Base-by-base conservation (phyloP, 2,113 vertebrate species). In the Scytalopus superciliaris region DNA sequence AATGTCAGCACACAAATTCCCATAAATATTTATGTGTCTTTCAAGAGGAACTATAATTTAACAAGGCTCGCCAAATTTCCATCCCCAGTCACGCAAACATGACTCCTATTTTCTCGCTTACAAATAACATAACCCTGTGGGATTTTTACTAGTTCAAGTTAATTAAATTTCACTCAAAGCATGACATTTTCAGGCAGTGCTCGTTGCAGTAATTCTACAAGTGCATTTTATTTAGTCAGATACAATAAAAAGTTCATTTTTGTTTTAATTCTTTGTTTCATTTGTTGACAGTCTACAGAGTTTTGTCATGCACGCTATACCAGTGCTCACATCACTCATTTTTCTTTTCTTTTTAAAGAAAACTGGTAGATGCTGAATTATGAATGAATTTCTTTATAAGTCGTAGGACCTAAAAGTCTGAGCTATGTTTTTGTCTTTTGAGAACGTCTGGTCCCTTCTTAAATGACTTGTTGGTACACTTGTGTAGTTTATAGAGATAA, bases 81-180 rank as follows among this genome's bases (percentile, higher is more conserved):
- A 81, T 88, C 56, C 79, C 60, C 22, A 84, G 89, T 93, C 93
- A 88, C 0, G 23, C 67, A 90, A 64, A 74, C 59, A 9, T 59
- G 84, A 57, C 67, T 95, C 23, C 74, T 83, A 40, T 95, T 89
- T 96, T 95, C 78, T 95, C 39, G 1, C 84, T 92, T 96, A 95
- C 79, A 90, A 96, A 84, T 84, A 96, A 87, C 82, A 40, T 60
- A 80, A 86, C 47, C 80, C 52, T 4, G 4, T 67, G 86, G 86
- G 94, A 90, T 95, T 94, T 90, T 94, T 70, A 56, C 76, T 87
- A 81, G 83, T 96, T 96, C 73, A 60, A 78, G 89, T 94, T 95
- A 97, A 97, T 93, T 94, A 92, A 75, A 90, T 96, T 93, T 87
- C 84, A 90, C 47, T 94, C 89, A 89, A 88, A 96, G 85, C 90